Base-by-base conservation (phyloP, 2,888 invertebrate species). In the Seladonia tumulorum region DNA sequence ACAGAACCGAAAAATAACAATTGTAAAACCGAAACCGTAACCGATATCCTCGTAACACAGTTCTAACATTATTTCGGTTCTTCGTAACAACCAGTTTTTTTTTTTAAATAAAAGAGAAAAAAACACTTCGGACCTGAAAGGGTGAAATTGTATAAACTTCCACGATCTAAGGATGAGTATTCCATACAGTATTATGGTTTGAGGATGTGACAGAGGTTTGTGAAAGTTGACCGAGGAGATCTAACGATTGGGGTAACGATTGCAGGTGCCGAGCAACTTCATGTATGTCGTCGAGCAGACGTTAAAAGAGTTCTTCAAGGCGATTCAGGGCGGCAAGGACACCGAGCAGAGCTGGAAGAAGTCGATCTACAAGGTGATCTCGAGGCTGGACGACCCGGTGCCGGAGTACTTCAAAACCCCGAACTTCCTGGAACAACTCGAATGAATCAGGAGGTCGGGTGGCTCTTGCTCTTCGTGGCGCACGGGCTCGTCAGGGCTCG, bases 291-390 rank as follows among this genome's bases (percentile, higher is more conserved):
- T 99, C 88, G 99, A 99, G 95, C 98, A 99, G 95, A 99, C 99
- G 85, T 96, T 99, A 90, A 97, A 98, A 91, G 99, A 99, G 96
- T 99, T 99, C 97, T 99, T 98, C 97, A 98, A 99, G 96, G 98
- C 99, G 92, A 98, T 99, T 95, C 98, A 98, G 95, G 97, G 98
- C 94, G 99, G 98, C 91, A 99, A 99, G 96, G 99, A 99, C 96
- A 96, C 97, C 86, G 99, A 99, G 95, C 99, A 99, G 95, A 99
- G 99, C 94, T 99, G 99, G 99, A 99, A 99, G 96, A 99, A 99
- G 96, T 98, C 99, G 94, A 99, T 99, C 96, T 99, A 99, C 97
- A 99, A 99, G 96, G 98, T 99, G 94, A 99, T 99, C 96, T 99
- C 99, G 94, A 97, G 99, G 95, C 97, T 99, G 96, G 99, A 99